Percentiles rank a stretch among this genome's conserved stretches.
Conservation (phyloP, 2,113 vertebrate genomes). For the Cyprinodon variegatus region DNA sequence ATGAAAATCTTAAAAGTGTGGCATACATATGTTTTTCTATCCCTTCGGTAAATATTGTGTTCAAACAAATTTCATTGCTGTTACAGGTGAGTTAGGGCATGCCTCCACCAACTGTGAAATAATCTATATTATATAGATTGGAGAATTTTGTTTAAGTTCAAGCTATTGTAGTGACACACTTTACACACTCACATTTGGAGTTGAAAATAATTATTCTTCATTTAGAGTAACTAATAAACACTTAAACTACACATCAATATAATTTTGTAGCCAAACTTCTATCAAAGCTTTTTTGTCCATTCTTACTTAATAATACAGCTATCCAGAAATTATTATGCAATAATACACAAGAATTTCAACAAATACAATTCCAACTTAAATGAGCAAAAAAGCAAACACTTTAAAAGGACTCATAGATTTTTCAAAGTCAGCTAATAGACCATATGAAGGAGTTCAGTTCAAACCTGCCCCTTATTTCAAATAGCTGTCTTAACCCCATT, state of each 20-base stretch:
- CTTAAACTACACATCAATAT: not conserved
- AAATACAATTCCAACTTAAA: too few relatives aligned
- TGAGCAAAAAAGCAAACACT: too few relatives aligned
- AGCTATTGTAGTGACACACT: not conserved
- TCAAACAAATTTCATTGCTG: not conserved
- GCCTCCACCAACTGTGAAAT: not conserved
- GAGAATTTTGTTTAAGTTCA: not conserved
- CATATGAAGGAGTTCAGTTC: not conserved
- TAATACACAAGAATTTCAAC: too few relatives aligned
- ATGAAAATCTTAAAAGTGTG: not conserved
- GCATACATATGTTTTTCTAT: not conserved
- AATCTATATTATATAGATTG: not conserved
- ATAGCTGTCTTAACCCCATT: not conserved
- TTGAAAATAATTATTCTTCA: not conserved
- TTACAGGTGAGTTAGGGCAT: not conserved
- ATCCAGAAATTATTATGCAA: too few relatives aligned
- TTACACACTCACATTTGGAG: not conserved
- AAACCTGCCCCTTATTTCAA: not conserved
- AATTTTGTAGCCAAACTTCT: not conserved
- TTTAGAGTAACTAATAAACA: not conserved
- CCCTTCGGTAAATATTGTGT: not conserved
- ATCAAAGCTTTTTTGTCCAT: too few relatives aligned
- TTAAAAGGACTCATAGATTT: too few relatives aligned
- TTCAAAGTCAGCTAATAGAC: not conserved
- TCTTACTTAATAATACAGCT: too few relatives aligned